Conservation (phyloP, 2,113 vertebrate species). For the Anser cygnoides region DNA sequence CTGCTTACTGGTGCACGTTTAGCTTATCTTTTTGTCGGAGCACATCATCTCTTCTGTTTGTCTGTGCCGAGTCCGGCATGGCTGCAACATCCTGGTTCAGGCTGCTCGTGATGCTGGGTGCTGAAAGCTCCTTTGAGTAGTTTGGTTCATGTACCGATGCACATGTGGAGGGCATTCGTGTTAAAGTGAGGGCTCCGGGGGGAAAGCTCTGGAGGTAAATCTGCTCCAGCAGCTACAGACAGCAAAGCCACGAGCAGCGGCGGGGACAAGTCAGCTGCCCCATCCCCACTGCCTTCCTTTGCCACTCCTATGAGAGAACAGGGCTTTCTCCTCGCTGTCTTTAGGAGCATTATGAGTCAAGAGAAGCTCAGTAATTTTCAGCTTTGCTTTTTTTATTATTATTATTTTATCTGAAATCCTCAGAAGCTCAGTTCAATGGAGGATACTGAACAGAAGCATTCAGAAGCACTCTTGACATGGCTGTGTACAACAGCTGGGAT, state of each 20-base stretch:
- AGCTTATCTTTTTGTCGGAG: background rate
- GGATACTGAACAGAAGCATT: background rate
- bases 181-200: background rate
- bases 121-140: background rate
- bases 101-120: background rate
- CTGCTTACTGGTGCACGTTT: background rate
- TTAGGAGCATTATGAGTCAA: background rate
- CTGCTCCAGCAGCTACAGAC: background rate
- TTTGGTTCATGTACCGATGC: background rate
- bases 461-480: background rate
- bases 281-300: background rate
- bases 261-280: too few relatives aligned
- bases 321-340: too few relatives aligned
- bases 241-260: background rate
- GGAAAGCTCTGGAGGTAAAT: background rate
- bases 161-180: accelerated
- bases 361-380: background rate
- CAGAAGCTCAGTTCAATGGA: background rate
- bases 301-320: too few relatives aligned
- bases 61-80: accelerated
- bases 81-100: background rate
- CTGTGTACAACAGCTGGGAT: background rate
- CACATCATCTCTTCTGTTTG: accelerated
- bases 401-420: background rate
- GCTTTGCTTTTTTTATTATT: background rate